Base-by-base conservation (phyloP, 2,888 invertebrate genomes). In the Perdita meconis region DNA sequence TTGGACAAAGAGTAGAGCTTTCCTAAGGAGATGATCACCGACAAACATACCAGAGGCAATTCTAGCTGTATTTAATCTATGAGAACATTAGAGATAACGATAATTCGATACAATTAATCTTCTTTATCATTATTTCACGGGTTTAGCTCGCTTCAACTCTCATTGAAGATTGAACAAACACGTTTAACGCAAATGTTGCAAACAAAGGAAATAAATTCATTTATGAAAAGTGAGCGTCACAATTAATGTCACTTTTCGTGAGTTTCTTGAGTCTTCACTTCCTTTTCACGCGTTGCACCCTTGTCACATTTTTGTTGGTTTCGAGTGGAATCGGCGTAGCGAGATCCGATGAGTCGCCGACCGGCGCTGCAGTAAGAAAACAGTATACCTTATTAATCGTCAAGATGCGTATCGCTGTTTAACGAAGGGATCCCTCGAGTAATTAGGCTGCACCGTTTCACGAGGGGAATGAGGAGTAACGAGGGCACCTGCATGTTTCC, bases 401-500 rank as follows among this genome's bases (percentile, higher is more conserved):
- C 50, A 30, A 73, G 70, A 73, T 76, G 71, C 77, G 83, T 83
- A 85, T 81, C 82, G 71, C 30, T 64, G 68, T 80, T 81, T 80
- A 81, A 73, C 65, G 78, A 84, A 81, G 42, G 61, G 59, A 65
- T 74, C 55, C 26, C 42, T 57, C 61, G 44, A 73, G 77, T 82
- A 84, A 84, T 84, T 84, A 84, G 72, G 72, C 59, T 73, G 64
- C 64, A 53, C 36, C 38, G 60, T 60, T 50, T 56, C 64, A 70
- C 42, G 70, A 66, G 57, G 34, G 50, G 34, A 73, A 56, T 51
- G 57, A 68, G 67, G 69, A 68, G 55, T 71, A 56, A 72, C 66
- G 64, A 64, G 6, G 74, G 74, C 83, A 83, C 83, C 83, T 83
- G 83, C 83, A 51, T 44, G 67, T 65, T 84, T 84, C 67, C 75